phyloP scores from a whole-genome alignment of 2,888 invertebrate species.

The Stomorhina lunata region DNA sequence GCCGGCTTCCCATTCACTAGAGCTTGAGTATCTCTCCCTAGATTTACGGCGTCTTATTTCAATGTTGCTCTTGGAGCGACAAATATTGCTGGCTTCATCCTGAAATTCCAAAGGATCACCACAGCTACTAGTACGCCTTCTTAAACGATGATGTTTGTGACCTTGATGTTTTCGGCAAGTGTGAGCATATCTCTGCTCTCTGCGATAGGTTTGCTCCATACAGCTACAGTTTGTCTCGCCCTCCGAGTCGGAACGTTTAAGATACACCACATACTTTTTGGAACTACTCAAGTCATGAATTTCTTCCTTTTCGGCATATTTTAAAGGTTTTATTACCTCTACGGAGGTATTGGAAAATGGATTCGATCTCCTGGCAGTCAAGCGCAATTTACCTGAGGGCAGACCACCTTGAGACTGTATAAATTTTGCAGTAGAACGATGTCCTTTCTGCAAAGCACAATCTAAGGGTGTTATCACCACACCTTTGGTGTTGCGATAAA shows the following conservation, averaged over 20 bases:
- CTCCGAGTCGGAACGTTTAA: slow-evolving; percentile 77
- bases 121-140: slow-evolving; percentile 78
- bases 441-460: slow-evolving; percentile 92
- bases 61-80: slow-evolving; percentile 79
- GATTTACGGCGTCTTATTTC: slow-evolving; percentile 77
- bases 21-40: slow-evolving; percentile 74
- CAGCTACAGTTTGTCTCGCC: slow-evolving; percentile 73
- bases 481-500: slow-evolving; percentile 91
- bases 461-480: slow-evolving; percentile 94
- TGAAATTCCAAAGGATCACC: slow-evolving; percentile 74
- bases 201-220: slow-evolving; percentile 75
- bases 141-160: slow-evolving; percentile 70
- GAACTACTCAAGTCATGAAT: slow-evolving; percentile 75
- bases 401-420: slow-evolving; percentile 94
- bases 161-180: slow-evolving; percentile 73
- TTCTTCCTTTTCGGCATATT: slow-evolving; percentile 78
- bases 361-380: slow-evolving; percentile 77
- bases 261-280: slow-evolving; percentile 77
- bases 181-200: slow-evolving; percentile 75
- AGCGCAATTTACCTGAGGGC: slow-evolving; percentile 86
- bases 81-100: slow-evolving; percentile 75
- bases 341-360: slow-evolving; percentile 76
- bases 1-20: slow-evolving; percentile 76
- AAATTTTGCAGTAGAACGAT: slow-evolving; percentile 94
- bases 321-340: slow-evolving; percentile 77